Base-by-base conservation (phyloP, 2,888 invertebrate species). In the Eupithecia inturbata region DNA sequence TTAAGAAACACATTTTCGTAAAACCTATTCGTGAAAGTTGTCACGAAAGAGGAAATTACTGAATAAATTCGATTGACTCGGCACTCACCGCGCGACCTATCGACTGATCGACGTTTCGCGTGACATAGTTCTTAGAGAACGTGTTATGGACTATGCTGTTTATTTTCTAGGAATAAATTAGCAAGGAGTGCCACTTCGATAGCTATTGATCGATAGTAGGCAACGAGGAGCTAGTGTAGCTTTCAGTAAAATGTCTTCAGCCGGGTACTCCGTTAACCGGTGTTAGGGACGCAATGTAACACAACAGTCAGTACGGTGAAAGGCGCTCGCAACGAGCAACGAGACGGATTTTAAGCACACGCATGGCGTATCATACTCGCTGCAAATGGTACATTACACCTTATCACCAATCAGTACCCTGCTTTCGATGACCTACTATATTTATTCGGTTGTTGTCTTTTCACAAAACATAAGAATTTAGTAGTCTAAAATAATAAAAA, bases 41-140 rank as follows among this genome's bases (percentile, higher is more conserved):
- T 77, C 75, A 77, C 75, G 77, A 77, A 77, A 71, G 53, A 77
- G 77, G 77, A 77, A 77, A 77, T 77, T 77, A 75, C 74, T 71
- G 75, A 77, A 77, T 75, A 77, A 77, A 77, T 77, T 77, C 77
- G 77, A 77, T 77, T 77, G 77, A 71, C 75, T 69, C 74, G 68
- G 66, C 71, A 77, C 75, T 75, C 73, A 63, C 67, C 71, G 49
- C 49, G 49, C 49, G 68, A 70, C 70, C 72, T 75, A 77, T 77
- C 72, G 77, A 70, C 74, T 77, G 77, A 77, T 77, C 73, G 77
- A 75, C 75, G 69, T 67, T 75, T 77, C 75, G 75, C 77, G 77
- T 77, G 77, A 75, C 77, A 69, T 39, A 63, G 77, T 68, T 68
- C 72, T 66, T 74, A 74, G 49, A 71, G 36, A 70, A 41, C 64